Conservation (phyloP, 2,113 vertebrate genomes). For the Lycaon pictus region DNA sequence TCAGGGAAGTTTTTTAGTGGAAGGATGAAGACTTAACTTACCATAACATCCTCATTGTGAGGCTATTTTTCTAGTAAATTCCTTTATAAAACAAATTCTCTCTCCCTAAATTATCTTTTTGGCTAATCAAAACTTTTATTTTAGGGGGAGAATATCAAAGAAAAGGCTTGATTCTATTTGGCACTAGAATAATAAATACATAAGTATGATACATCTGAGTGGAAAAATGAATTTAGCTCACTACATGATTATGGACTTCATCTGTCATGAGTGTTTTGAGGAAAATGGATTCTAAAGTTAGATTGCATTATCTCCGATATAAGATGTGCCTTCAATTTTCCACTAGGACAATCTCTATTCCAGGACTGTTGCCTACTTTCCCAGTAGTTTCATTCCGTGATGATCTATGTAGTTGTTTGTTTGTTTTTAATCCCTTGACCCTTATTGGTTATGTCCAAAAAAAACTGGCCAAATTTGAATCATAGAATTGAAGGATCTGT, state of each 20-base stretch:
- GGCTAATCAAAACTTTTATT: background rate
- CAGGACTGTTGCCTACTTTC: background rate
- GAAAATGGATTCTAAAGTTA: background rate
- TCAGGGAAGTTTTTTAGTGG: background rate
- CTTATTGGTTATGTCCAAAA: background rate
- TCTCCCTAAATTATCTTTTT: background rate
- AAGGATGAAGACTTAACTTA: background rate
- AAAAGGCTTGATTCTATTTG: background rate
- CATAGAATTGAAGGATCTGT: background rate
- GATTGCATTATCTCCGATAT: background rate
- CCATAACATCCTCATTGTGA: background rate
- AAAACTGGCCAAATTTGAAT: background rate
- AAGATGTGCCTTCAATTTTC: background rate
- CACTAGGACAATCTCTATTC: background rate
- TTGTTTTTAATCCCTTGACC: background rate
- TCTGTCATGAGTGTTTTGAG: background rate
- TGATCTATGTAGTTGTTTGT: background rate
- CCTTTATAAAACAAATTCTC: background rate
- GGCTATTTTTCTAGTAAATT: constrained; percentile 7
- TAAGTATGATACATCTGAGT: background rate
- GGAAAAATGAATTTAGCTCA: background rate
- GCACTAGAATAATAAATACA: background rate
- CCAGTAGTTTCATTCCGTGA: background rate
- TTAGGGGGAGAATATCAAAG: background rate
- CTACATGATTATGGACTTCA: background rate